Base-by-base conservation (phyloP, 2,113 vertebrate species). In the Phylloscopus whistleri region DNA sequence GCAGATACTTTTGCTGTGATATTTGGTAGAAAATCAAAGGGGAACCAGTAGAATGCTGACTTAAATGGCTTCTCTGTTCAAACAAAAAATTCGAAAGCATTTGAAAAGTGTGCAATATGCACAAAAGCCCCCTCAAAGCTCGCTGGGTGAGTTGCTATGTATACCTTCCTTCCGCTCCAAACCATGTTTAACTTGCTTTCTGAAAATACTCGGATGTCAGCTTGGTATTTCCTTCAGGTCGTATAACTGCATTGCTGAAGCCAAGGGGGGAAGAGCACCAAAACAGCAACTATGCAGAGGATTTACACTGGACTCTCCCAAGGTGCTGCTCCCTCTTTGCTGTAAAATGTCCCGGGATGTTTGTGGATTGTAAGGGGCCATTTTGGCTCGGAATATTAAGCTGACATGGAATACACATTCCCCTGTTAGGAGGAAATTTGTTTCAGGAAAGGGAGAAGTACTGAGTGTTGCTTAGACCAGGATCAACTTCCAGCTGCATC, bases 1-100 rank as follows among this genome's bases (percentile, higher is more conserved):
- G 82, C 92, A 81, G 85, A 92, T 95, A 81, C 52, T 93, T 92
- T 86, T 76, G 35, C 92, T 92, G 93, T 58, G 79, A 91, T 94
- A 96, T 77, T 95, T 95, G 87, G 95, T 92, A 89, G 84, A 72
- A 96, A 96, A 95, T 96, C 89, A 94, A 94, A 93, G 87, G 87
- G 62, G 53, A 94, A 46, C 62, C 62, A 81, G 64, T 46, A 64
- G 62, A 91, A 95, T 6, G 2, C 68, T 81, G 76, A 86, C 76
- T 93, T 70, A 86, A 94, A 93, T 84, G 68, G 73, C n/a, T 96
- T 90, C 90, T 84, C 75, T 77, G 68, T 74, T 92, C 92, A 92
- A 88, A 90, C 33, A 84, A 85, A 90, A 85, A 88, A 80, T 52
- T n/a, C 5, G 5, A 55, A 86, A 94, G 72, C 75, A 67, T 94